These are phyloP conservation scores for Drosophila kurseongensis DNA, from an alignment of 1,140 invertebrate species.

Conservation along the genomic window DNA sequence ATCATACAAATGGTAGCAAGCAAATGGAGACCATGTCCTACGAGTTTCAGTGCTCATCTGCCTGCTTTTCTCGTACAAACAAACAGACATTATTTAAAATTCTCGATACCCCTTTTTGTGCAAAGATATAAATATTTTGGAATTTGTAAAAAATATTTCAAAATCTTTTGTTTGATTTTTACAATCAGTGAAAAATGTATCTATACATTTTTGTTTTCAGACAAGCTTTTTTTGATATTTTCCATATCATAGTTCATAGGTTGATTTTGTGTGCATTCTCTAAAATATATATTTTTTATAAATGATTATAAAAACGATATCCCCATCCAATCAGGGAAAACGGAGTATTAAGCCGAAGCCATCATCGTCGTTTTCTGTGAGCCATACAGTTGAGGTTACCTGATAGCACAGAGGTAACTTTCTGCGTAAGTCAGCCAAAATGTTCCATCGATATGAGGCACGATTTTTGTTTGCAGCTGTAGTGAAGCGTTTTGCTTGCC, in stretches of 20 bases:
- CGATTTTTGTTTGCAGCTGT: constrained; percentile 41
- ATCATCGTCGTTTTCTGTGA: neutral
- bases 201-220: neutral
- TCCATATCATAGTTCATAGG: too few species aligned
- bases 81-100: neutral
- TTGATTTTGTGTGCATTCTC: too few species aligned
- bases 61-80: neutral
- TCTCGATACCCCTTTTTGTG: neutral
- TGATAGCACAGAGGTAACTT: constrained; percentile 24
- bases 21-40: constrained; percentile 34
- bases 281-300: too few species aligned
- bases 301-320: neutral
- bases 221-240: too few species aligned
- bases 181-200: neutral
- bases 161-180: too few species aligned
- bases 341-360: neutral
- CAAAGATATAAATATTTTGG: neutral
- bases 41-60: constrained; percentile 27
- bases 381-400: constrained; percentile 24
- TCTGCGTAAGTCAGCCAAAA: constrained; percentile 46
- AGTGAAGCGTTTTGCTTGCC: constrained; percentile 28
- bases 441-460: constrained; percentile 47
- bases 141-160: too few species aligned
- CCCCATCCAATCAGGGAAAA: neutral
- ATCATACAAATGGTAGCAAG: constrained; percentile 12